Percentiles rank a stretch among this genome's conserved stretches.
These are phyloP conservation scores for Ptychadena robeensis DNA, from an alignment of 2,797 vertebrate genomes.

Conservation along the genomic window DNA sequence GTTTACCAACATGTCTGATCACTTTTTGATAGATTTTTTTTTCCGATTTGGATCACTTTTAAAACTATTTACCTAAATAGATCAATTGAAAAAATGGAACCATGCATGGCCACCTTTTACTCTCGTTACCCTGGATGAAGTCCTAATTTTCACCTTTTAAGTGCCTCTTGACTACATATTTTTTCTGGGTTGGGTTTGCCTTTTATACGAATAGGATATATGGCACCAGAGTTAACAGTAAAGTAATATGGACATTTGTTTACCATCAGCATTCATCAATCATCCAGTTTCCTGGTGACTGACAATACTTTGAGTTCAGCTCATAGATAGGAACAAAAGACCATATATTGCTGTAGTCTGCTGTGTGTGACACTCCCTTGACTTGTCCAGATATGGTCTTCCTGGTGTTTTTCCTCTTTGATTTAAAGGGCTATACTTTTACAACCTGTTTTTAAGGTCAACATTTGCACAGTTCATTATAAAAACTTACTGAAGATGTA, in stretches of 20 bases:
- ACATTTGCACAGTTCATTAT: background rate
- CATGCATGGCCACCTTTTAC: no score
- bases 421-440: background rate
- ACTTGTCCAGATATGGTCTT: conserved; percentile 11
- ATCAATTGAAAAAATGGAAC: no score
- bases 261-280: conserved; percentile 22
- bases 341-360: conserved; percentile 6
- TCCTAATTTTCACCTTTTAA: background rate
- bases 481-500: background rate
- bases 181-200: background rate
- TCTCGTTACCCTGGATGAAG: background rate
- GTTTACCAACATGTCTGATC: no score
- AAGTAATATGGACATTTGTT: conserved; percentile 18
- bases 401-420: background rate
- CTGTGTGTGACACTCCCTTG: conserved; percentile 11
- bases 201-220: background rate
- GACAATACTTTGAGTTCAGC: conserved; percentile 30
- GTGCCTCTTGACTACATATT: background rate
- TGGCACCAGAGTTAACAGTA: no score
- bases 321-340: conserved; percentile 23
- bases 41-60: no score
- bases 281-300: conserved; percentile 7
- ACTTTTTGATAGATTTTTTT: no score
- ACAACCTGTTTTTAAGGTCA: no score
- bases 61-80: no score